Base-by-base conservation (phyloP, 2,113 vertebrate genomes). In the Xerus inauris region DNA sequence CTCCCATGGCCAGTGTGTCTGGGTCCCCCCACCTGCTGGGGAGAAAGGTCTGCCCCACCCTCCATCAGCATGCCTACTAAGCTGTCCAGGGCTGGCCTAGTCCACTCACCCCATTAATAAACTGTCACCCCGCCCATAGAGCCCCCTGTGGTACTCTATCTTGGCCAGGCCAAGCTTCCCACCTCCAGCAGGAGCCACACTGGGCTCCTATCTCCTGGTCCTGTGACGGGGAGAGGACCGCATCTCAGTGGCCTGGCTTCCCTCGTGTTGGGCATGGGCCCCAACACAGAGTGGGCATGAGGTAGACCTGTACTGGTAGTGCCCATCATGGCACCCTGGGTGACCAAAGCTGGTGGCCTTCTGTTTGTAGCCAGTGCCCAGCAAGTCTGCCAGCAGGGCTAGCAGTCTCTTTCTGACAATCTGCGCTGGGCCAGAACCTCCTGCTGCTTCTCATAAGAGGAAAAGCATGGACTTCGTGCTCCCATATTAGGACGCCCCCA, bases 241-340 rank as follows among this genome's bases (percentile, higher is more conserved):
- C 1, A 1, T 5, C 22, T 69, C 24, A 26, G 47, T 8, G 42
- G 83, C 80, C 91, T 42, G 22, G 40, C 32, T 30, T 75, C 71
- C 40, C 24, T n/a, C 19, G 3, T 7, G 16, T 24, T 14, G 49
- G 49, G 42, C 59, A 26, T 4, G 4, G 4, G 38, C 9, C 35
- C 59, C 22, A 6, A 7, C 22, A 32, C 5, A 13, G 35, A 65
- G 22, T 16, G 5, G 47, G 24, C 76, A 32, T 28, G 42, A 7
- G 19, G 40, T 4, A 71, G 35, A 42, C 42, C 5, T 57, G 3
- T 8, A 5, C 8, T 76, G 35, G 17, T 10, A 24, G 47, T 1
- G 17, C 40, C 11, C 12, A 9, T 3, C 32, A 0, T 6, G 10
- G 40, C 2, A 0, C 22, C 17, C 6, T 4, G 0, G 0, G 62